Evolutionary conservation across 2,888 invertebrate genomes (phyloP), one percentile per base, ranked within the genome.

Genomic region (Coecobrya sp.): DNA sequence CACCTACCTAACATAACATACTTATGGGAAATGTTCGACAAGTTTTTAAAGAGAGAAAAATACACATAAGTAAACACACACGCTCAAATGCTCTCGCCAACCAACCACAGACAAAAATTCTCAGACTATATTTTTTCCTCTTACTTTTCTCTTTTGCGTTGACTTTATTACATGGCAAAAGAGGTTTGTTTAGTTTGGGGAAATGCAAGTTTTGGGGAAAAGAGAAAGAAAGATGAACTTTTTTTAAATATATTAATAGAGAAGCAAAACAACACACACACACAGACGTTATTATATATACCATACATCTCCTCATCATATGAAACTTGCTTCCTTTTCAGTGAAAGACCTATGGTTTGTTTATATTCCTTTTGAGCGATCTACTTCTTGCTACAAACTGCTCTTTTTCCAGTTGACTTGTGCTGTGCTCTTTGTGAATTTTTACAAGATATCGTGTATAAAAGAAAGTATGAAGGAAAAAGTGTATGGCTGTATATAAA

Each of bases 21-120:
- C 13, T 85, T 85, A 73, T 73, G 73, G 86, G 73, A 59, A 86
- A 73, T 86, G 86, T 73, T 86, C 73, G 86, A 86, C 86, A 86
- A 86, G 30, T 86, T 85, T 86, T 91, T 94, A 89, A 59, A 59
- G 19, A 68, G 5, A 16, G 30, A 73, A 73, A 42, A 73, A 1
- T 45, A 73, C n/a, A 36, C 68, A 30, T n/a, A 68, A 30, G 36
- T 70, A 70, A n/a, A 70, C 36, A 73, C 27, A 65, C 65, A 11
- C 65, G 10, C 8, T 25, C 25, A 8, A 4, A 25, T 19, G 11
- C 27, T 0, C 25, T 65, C 8, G 11, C 2, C 3, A 16, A n/a
- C 42, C 36, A 73, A 73, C 73, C 73, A 19, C 73, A 65, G 65
- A n/a, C 55, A 55, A n/a, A 1, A 25, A 0, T 65, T 25, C 59